These are phyloP conservation scores for Drosophila pallidifrons DNA, from an alignment of 1,140 invertebrate species.

Conservation along the genomic window DNA sequence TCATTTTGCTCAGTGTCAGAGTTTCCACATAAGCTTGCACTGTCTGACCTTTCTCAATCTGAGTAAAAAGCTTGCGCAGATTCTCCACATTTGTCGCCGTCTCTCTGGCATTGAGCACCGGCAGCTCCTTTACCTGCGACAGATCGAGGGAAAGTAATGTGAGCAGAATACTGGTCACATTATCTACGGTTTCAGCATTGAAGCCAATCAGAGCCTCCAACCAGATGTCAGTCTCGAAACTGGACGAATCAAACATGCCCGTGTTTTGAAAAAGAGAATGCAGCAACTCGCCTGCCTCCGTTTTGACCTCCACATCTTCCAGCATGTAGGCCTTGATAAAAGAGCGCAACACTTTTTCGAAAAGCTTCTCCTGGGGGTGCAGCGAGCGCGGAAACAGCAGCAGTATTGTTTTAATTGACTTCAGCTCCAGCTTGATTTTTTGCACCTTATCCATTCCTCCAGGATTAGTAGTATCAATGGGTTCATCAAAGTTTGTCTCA, in stretches of 20 bases:
- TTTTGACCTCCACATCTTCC: slow-evolving; percentile 82
- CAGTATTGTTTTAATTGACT: slow-evolving; percentile 88
- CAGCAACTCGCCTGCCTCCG: slow-evolving; percentile 82
- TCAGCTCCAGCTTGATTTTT: slow-evolving; percentile 87
- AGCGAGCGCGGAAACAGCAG: slow-evolving; percentile 87
- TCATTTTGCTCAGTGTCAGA: slow-evolving; percentile 69
- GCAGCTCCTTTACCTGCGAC: slow-evolving; percentile 48
- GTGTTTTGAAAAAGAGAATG: slow-evolving; percentile 87
- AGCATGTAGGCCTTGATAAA: slow-evolving; percentile 85
- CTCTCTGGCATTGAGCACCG: slow-evolving; percentile 36
- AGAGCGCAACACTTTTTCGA: slow-evolving; percentile 86
- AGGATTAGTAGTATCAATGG: slow-evolving; percentile 1
- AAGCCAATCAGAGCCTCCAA: slow-evolving; percentile 85
- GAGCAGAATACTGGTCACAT: slow-evolving; percentile 64
- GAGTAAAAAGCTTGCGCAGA: slow-evolving; percentile 66
- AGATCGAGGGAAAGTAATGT: slow-evolving; percentile 59
- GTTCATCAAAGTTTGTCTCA: slow-evolving; percentile 54
- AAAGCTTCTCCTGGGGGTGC: slow-evolving; percentile 86
- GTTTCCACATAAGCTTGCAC: slow-evolving; percentile 80
- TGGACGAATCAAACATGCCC: slow-evolving; percentile 87
- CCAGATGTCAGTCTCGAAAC: slow-evolving; percentile 89
- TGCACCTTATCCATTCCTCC: slow-evolving; percentile 42
- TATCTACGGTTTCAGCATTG: slow-evolving; percentile 58
- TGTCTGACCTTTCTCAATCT: slow-evolving; percentile 76
- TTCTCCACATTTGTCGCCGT: slow-evolving; percentile 53